phyloP scores from a whole-genome alignment of 2,797 vertebrate genomes.

The Paramormyrops hopkinsi region DNA sequence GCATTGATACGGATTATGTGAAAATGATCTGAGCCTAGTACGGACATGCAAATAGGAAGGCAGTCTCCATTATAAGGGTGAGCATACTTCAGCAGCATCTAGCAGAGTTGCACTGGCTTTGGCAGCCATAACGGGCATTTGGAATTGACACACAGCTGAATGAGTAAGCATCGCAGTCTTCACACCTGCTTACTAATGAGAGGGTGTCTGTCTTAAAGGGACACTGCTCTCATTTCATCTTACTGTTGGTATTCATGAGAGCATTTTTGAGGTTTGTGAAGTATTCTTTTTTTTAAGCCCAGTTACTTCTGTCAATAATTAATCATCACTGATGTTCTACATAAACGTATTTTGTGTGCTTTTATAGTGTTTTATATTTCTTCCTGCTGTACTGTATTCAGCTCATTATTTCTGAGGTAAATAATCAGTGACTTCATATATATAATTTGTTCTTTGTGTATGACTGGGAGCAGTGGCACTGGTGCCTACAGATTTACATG shows the following conservation, averaged over 20 bases:
- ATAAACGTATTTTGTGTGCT: neutral
- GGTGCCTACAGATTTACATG: neutral
- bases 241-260: neutral
- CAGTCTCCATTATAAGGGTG: neutral
- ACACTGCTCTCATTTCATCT: neutral
- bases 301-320: neutral
- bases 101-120: neutral
- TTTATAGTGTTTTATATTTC: neutral
- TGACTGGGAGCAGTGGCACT: neutral
- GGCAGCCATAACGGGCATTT: neutral
- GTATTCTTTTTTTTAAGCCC: neutral
- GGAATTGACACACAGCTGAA: neutral
- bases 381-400: neutral
- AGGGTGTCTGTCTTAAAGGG: neutral
- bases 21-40: neutral
- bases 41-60: neutral
- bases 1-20: neutral
- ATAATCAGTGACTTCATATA: neutral
- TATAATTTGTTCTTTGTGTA: neutral
- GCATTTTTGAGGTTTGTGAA: neutral
- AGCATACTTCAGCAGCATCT: neutral
- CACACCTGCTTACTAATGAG: slow-evolving; percentile 7
- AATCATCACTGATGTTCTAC: neutral
- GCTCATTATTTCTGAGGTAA: neutral
- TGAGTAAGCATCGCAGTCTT: neutral